phyloP scores from a whole-genome alignment of 1,140 invertebrate species.

The Chrysoperla carnea region DNA sequence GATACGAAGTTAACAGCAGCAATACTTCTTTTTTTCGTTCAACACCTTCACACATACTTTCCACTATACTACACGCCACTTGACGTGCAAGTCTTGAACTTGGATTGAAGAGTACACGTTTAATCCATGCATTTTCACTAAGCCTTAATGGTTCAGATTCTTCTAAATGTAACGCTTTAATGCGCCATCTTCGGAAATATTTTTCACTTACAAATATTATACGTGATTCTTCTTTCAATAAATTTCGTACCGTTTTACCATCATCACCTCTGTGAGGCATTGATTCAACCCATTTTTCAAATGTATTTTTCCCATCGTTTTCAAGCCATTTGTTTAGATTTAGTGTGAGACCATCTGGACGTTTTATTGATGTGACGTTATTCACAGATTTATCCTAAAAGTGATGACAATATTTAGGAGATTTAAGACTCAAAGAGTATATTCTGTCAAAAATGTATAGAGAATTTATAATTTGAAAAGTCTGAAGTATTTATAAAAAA shows the following conservation, averaged over 20 bases:
- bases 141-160: conserved; percentile 27
- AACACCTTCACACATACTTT: conserved; percentile 57
- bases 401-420: no score
- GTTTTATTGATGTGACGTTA: conserved; percentile 14
- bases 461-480: no score
- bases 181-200: conserved; percentile 45
- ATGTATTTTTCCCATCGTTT: conserved; percentile 53
- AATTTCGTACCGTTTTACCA: conserved; percentile 6
- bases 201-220: conserved; percentile 56
- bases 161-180: conserved; percentile 10
- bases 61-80: conserved; percentile 76
- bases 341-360: conserved; percentile 43
- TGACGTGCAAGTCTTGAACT: conserved; percentile 75
- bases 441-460: no score
- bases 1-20: conserved; percentile 72
- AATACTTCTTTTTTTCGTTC: conserved; percentile 53
- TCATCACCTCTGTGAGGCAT: conserved; percentile 13
- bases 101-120: conserved; percentile 77
- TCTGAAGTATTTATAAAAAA: no score
- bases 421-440: no score
- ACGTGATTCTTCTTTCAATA: conserved; percentile 25
- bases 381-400: no score
- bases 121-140: conserved; percentile 61
- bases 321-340: conserved; percentile 59
- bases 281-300: conserved; percentile 40